Percentiles rank a stretch among this genome's conserved stretches.
These are phyloP conservation scores for Parazoanthus swiftii DNA, from an alignment of 92 coral and sea anemone genomes.

Conservation along the genomic window DNA sequence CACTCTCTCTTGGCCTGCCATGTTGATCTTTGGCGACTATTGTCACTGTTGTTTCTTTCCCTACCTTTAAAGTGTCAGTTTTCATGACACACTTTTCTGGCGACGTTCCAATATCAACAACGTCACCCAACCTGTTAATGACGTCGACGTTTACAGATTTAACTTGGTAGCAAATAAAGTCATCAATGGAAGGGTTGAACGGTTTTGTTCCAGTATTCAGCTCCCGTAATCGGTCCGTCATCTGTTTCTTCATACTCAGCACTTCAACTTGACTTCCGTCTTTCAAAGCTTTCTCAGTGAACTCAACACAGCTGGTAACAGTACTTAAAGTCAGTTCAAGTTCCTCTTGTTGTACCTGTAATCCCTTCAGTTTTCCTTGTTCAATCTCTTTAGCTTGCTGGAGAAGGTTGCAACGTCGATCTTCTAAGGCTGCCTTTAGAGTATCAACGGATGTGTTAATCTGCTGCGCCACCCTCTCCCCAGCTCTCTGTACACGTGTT, in stretches of 20 bases:
- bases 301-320: constrained; percentile 39
- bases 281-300: constrained; percentile 43
- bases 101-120: neutral
- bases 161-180: neutral
- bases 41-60: neutral
- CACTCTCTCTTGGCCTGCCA: neutral
- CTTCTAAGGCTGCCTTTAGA: neutral
- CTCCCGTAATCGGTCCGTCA: constrained; percentile 28
- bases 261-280: constrained; percentile 44
- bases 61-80: neutral
- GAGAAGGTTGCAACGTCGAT: neutral
- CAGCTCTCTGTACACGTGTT: constrained; percentile 1
- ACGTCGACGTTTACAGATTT: neutral
- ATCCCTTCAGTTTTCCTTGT: constrained; percentile 24
- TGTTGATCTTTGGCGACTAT: neutral
- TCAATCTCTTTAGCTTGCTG: neutral
- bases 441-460: constrained; percentile 14
- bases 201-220: constrained; percentile 10
- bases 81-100: neutral
- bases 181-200: constrained; percentile 1
- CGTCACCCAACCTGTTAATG: neutral
- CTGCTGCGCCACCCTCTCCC: neutral
- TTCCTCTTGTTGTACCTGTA: constrained; percentile 43
- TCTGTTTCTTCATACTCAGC: constrained; percentile 37
- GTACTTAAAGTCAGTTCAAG: constrained; percentile 34